These are phyloP conservation scores for Carlito syrichta DNA, from an alignment of 2,113 vertebrate species.

Conservation along the genomic window DNA sequence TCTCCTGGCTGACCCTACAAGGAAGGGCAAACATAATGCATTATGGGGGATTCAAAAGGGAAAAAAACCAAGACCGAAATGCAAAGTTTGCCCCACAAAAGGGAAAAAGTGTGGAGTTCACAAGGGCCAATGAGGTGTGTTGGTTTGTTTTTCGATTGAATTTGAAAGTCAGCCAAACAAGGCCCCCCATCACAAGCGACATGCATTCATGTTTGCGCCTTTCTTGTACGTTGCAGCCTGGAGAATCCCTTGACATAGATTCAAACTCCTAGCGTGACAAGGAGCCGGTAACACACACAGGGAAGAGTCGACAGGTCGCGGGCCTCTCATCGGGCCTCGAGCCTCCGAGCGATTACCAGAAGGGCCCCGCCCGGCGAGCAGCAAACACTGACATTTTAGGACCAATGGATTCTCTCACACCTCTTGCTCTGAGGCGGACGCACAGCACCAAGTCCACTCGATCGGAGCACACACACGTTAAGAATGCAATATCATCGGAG, in stretches of 20 bases:
- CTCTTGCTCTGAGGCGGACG: slow-evolving; percentile 72
- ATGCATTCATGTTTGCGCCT: slow-evolving; percentile 99
- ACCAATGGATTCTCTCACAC: slow-evolving; percentile 73
- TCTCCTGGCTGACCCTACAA: slow-evolving; percentile 99
- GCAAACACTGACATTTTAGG: slow-evolving; percentile 85
- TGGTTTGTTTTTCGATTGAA: slow-evolving; percentile 82
- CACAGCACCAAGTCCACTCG: slow-evolving; percentile 63
- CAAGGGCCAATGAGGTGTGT: slow-evolving; percentile 84
- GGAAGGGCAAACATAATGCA: slow-evolving; percentile 99
- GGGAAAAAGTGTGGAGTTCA: slow-evolving; percentile 85
- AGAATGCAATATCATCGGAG: slow-evolving; percentile 76
- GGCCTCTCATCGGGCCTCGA: slow-evolving; percentile 66
- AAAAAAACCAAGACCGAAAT: slow-evolving; percentile 89
- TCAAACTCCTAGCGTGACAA: slow-evolving; percentile 80
- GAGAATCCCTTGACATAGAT: slow-evolving; percentile 86
- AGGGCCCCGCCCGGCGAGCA: slow-evolving; percentile 82
- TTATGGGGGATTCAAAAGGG: slow-evolving; percentile 98
- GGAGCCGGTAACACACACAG: slow-evolving; percentile 80
- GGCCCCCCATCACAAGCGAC: slow-evolving; percentile 94
- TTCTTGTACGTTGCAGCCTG: slow-evolving; percentile 99
- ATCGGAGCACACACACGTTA: slow-evolving; percentile 68
- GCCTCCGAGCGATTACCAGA: slow-evolving; percentile 70
- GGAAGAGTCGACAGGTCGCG: slow-evolving; percentile 58
- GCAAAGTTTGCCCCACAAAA: slow-evolving; percentile 88
- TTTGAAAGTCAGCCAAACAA: slow-evolving; percentile 87